Base-by-base conservation (phyloP, 1,140 invertebrate species). In the Acromyrmex echinatior region DNA sequence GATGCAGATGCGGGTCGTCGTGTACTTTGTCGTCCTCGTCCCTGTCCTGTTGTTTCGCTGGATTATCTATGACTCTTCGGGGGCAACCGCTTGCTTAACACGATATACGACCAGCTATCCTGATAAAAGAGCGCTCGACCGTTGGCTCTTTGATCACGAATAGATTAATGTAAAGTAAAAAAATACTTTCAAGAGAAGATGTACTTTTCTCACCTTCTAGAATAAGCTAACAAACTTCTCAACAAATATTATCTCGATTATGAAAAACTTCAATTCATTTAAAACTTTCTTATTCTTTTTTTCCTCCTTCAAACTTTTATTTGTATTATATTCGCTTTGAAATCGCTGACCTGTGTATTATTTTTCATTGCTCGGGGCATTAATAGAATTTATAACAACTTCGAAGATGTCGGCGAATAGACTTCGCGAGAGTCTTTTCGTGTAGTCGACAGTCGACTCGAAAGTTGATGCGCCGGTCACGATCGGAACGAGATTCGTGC, bases 1-100 rank as follows among this genome's bases (percentile, higher is more conserved):
- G 80, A 84, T 76, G 80, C 80, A 84, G 80, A 84, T 84, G 80
- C 80, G 80, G 80, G 80, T 58, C 25, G 70, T 84, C 80, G 80
- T 84, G 58, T 70, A 84, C 70, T 84, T 76, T 84, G 70, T 84
- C 80, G 68, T 82, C 25, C 39, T 74, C 80, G 56, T 60, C 39
- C 9, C 28, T 70, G 70, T 82, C 51, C 65, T 56, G 80, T 58
- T 84, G 68, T 49, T 73, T 62, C 56, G n/a, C 25, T 76, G 39
- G 56, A 84, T 84, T 76, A 84, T 84, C 70, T 76, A 76, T 39
- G 80, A 74, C 56, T 51, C 68, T 49, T 74, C n/a, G 80, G 70
- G 25, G 56, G 35, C 56, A 74, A 60, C 56, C 80, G 68, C 56
- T 62, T 62, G 80, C 56, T 62, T 21, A 51, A 63, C 71, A 35